Percentiles rank a stretch among this genome's conserved stretches.
phyloP scores from a whole-genome alignment of 2,113 vertebrate species.

The Gymnorhina tibicen region DNA sequence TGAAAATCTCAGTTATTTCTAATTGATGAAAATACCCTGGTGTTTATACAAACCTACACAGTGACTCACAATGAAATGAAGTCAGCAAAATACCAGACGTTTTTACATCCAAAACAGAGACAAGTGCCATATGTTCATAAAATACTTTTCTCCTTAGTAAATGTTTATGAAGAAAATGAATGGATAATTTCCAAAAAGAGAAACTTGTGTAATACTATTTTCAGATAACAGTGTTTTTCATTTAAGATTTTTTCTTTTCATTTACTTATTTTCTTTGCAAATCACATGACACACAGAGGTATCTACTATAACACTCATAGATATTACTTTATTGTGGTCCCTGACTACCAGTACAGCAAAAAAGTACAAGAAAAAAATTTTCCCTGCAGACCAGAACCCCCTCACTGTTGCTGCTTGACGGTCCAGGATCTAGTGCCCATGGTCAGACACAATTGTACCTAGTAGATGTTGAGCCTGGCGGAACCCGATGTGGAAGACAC shows the following conservation, averaged over 20 bases:
- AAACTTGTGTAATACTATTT: constrained; percentile 59
- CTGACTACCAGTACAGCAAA: not conserved
- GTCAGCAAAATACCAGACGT: constrained; percentile 79
- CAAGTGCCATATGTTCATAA: constrained; percentile 78
- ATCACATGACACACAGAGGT: not conserved
- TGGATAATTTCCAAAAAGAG: constrained; percentile 59
- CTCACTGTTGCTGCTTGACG: not conserved
- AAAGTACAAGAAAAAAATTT: not conserved
- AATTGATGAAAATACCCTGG: constrained; percentile 77
- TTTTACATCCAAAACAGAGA: constrained; percentile 81
- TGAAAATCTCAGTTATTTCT: constrained; percentile 76
- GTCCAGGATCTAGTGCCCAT: not conserved
- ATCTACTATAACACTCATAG: not conserved
- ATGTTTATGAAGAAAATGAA: constrained; percentile 74
- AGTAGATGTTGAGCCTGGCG: not conserved
- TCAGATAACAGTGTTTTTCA: constrained; percentile 51
- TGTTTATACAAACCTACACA: constrained; percentile 76
- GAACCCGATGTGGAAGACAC: not conserved
- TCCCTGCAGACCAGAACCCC: not conserved
- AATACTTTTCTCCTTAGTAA: constrained; percentile 79
- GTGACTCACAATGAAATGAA: constrained; percentile 80
- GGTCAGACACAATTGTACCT: not conserved
- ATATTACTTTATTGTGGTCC: not conserved
- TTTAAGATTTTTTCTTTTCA: constrained; percentile 14
- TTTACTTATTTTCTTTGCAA: constrained; percentile 22